Percentiles rank a stretch among this genome's conserved stretches.
Conservation (phyloP, 2,797 vertebrate genomes). For the Paguma larvata region DNA sequence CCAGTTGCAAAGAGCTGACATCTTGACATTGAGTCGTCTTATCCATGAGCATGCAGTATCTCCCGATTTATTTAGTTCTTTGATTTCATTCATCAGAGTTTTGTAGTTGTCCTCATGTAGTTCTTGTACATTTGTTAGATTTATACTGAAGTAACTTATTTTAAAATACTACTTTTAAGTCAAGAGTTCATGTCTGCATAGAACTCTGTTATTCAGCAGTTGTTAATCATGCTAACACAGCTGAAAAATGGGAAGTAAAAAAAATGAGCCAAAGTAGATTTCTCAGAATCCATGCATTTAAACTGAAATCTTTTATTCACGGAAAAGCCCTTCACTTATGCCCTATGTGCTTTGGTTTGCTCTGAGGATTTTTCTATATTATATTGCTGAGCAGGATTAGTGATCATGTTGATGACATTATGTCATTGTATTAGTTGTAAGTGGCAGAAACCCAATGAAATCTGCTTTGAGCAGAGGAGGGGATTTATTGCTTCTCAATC, state of each 20-base stretch:
- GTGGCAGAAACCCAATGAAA: constrained; percentile 35
- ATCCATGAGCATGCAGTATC: background rate
- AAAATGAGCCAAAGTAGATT: constrained; percentile 55
- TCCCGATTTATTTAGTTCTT: constrained; percentile 31
- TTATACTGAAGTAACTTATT: constrained; percentile 20
- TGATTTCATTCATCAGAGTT: background rate
- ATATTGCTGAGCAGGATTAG: constrained; percentile 30
- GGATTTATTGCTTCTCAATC: constrained; percentile 15
- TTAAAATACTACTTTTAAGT: constrained; percentile 60
- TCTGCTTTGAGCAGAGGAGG: constrained; percentile 29
- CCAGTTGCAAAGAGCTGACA: background rate
- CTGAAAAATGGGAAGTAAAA: constrained; percentile 30
- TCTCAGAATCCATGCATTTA: constrained; percentile 65
- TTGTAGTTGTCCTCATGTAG: background rate
- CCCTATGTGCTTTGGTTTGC: background rate
- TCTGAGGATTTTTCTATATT: constrained; percentile 49
- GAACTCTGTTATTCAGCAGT: constrained; percentile 42
- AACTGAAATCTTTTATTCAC: constrained; percentile 53
- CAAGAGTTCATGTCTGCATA: background rate
- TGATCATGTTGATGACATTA: constrained; percentile 32
- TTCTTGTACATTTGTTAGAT: background rate
- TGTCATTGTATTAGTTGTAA: constrained; percentile 49
- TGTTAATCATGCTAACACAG: constrained; percentile 31
- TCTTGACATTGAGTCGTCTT: background rate
- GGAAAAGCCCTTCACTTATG: constrained; percentile 59